Percentiles rank a stretch among this genome's conserved stretches.
Conservation (phyloP, 2,888 invertebrate species). For the Lycocerus yunnanus region DNA sequence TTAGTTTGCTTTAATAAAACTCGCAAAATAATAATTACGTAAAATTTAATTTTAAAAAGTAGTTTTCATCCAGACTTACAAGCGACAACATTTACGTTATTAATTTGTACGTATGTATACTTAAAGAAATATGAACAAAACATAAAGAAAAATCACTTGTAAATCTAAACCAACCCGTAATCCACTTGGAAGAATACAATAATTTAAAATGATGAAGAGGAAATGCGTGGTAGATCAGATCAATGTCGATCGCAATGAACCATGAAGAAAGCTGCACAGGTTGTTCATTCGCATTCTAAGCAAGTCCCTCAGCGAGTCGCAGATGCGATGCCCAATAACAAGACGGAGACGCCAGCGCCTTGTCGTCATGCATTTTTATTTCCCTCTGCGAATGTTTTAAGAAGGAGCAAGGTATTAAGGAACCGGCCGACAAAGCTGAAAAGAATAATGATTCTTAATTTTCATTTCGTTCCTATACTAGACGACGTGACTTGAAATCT, state of each 20-base stretch:
- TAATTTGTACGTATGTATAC: neutral
- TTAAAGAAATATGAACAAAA: neutral
- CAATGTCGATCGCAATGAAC: slow-evolving; percentile 41
- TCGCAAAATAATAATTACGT: neutral
- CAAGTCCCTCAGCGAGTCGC: slow-evolving; percentile 51
- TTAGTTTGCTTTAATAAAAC: neutral
- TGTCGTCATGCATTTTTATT: slow-evolving; percentile 56
- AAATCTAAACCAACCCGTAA: slow-evolving; percentile 21
- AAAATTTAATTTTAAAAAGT: neutral
- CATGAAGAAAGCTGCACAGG: slow-evolving; percentile 45
- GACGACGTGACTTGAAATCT: slow-evolving; percentile 54
- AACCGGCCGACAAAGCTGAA: slow-evolving; percentile 56
- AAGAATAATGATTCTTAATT: slow-evolving; percentile 60
- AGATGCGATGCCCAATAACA: slow-evolving; percentile 49
- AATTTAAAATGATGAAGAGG: slow-evolving; percentile 35
- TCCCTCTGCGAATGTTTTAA: slow-evolving; percentile 50
- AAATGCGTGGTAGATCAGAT: slow-evolving; percentile 37
- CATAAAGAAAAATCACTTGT: slow-evolving; percentile 3
- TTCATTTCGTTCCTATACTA: slow-evolving; percentile 58
- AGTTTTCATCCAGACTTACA: neutral
- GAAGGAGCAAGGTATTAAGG: slow-evolving; percentile 55
- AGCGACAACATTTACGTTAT: neutral
- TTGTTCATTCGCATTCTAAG: slow-evolving; percentile 53
- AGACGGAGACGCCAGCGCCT: slow-evolving; percentile 49
- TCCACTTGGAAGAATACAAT: slow-evolving; percentile 26